Conservation (phyloP, 2,113 vertebrate species). For the Craseonycteris thonglongyai region DNA sequence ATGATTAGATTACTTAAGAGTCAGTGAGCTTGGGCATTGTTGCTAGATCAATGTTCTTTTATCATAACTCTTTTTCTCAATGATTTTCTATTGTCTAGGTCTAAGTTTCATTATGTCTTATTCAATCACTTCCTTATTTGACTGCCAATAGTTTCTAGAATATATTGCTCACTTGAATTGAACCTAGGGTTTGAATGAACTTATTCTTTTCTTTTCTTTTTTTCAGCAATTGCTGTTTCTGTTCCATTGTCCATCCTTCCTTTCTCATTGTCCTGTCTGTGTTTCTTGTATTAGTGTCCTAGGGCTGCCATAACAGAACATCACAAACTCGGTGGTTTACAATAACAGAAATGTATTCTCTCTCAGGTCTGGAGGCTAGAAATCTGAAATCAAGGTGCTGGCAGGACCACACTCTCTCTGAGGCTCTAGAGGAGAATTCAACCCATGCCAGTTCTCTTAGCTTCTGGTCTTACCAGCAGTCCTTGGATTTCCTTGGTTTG, state of each 20-base stretch:
- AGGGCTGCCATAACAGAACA: neutral
- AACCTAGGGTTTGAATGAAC: neutral
- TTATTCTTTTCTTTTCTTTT: neutral
- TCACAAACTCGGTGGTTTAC: neutral
- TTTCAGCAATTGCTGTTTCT: neutral
- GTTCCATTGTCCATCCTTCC: neutral
- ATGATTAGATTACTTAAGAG: neutral
- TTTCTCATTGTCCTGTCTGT: neutral
- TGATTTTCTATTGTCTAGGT: neutral
- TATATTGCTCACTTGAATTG: neutral
- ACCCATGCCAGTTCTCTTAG: neutral
- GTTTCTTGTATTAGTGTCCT: neutral
- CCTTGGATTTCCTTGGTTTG: neutral
- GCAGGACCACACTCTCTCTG: neutral
- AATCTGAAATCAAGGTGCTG: neutral
- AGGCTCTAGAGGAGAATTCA: neutral
- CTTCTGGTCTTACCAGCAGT: neutral
- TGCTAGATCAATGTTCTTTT: neutral
- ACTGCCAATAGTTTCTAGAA: neutral
- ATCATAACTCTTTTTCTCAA: neutral
- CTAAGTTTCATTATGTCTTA: neutral
- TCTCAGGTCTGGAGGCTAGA: neutral
- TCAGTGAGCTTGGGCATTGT: neutral
- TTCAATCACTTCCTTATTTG: neutral
- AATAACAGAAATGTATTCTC: neutral